These are phyloP conservation scores for Hippolais icterina DNA, from an alignment of 2,113 vertebrate species.

Conservation along the genomic window DNA sequence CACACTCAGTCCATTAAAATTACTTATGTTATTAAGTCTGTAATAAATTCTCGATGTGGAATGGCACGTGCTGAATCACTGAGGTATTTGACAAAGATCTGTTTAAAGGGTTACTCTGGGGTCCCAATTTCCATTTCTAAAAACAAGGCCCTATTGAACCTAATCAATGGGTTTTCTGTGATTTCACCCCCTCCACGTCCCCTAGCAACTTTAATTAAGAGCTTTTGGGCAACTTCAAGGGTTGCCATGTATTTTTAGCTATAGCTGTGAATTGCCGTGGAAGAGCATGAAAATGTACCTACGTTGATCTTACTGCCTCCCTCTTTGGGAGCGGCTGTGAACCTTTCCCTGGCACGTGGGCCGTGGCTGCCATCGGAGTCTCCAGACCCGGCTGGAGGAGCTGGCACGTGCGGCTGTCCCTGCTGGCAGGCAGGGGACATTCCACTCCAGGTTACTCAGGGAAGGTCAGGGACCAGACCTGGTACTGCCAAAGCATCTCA, in stretches of 20 bases:
- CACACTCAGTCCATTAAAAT: constrained; percentile 18
- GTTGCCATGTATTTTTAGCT: constrained; percentile 9
- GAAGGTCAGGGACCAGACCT: not conserved
- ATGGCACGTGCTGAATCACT: constrained; percentile 32
- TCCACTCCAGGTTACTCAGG: fast-evolving
- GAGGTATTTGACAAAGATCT: constrained; percentile 33
- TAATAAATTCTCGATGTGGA: constrained; percentile 28
- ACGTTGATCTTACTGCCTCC: fast-evolving
- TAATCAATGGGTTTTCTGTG: constrained; percentile 55
- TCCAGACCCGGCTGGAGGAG: not conserved
- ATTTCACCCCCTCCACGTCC: not conserved
- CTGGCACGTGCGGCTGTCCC: not conserved
- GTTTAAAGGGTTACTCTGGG: constrained; percentile 34
- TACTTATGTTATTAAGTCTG: not conserved
- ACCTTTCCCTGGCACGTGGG: fast-evolving
- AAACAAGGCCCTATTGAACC: constrained; percentile 41
- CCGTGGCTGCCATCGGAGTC: fast-evolving
- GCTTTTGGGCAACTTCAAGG: not conserved
- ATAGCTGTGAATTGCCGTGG: not conserved
- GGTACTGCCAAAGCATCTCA: not conserved
- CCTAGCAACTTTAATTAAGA: constrained; percentile 22
- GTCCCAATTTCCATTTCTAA: constrained; percentile 25
- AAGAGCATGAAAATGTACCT: not conserved
- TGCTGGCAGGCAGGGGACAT: not conserved
- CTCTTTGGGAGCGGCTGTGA: fast-evolving